Evolutionary conservation across 1,140 invertebrate species (phyloP).

Genomic region (Lucilia cuprina): DNA sequence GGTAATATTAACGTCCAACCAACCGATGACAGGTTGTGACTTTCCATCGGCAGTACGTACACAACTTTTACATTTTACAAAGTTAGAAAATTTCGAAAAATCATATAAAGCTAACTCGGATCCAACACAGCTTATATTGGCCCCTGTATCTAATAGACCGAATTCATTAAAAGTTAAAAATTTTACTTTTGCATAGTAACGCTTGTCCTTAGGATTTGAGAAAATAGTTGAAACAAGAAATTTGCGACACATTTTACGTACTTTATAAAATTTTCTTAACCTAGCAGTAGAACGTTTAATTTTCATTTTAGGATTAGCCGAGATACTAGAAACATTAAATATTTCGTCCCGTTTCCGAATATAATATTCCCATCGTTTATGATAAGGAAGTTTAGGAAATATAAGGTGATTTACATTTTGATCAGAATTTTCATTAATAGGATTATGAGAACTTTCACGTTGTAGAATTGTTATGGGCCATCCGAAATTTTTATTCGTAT

Average conservation of each 20-base stretch:
- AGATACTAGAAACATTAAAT: background rate
- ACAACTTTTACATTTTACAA: background rate
- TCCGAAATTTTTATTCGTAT: no score
- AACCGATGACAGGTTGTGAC: background rate
- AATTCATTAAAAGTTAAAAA: slow-evolving; percentile 16
- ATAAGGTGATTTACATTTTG: background rate
- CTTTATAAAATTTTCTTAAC: background rate
- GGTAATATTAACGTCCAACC: background rate
- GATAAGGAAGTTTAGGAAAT: background rate
- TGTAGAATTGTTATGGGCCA: no score
- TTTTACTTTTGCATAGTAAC: background rate
- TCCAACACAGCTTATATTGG: slow-evolving; percentile 22
- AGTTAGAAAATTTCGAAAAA: background rate
- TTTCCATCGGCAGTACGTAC: slow-evolving; percentile 10
- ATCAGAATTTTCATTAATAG: no score
- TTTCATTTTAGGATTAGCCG: background rate
- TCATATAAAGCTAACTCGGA: background rate
- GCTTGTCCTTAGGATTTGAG: background rate
- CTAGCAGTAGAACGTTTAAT: background rate
- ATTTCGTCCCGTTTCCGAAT: background rate
- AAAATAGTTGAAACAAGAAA: background rate
- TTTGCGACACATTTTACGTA: background rate
- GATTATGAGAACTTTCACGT: no score
- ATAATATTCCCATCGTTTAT: background rate
- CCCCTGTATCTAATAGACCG: background rate